Evolutionary conservation across 1,140 invertebrate species (phyloP).

Genomic region (Drosophila simulans): DNA sequence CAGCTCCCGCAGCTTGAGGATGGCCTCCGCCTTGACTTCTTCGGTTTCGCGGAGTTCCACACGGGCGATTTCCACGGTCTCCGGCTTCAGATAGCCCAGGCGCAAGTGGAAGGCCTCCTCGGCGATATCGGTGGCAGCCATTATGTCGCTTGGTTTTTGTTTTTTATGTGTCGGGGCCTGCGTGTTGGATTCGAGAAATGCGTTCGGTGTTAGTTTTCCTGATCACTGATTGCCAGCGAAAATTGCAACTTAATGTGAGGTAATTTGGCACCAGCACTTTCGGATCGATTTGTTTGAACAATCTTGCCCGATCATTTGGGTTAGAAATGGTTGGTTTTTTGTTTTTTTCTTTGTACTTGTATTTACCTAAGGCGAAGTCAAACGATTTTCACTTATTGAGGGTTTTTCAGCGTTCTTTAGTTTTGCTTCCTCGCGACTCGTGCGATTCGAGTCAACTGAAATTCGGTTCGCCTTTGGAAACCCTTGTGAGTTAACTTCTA

Average conservation of each 20-base stretch:
- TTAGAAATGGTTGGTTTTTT: conserved; percentile 12
- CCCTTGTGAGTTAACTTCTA: conserved; percentile 80
- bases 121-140: conserved; percentile 60
- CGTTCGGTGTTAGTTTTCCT: conserved; percentile 36
- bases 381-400: conserved; percentile 27
- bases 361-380: conserved; percentile 53
- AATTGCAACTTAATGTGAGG: conserved; percentile 40
- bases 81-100: conserved; percentile 75
- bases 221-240: conserved; percentile 31
- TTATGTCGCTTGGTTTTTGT: conserved; percentile 20
- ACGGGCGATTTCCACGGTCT: conserved; percentile 86
- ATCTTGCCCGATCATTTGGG: conserved; percentile 27
- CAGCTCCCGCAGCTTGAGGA: conserved; percentile 87
- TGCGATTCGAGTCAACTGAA: conserved; percentile 75
- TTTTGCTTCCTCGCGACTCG: conserved; percentile 74
- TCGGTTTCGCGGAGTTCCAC: conserved; percentile 90
- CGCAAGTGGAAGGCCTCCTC: conserved; percentile 82
- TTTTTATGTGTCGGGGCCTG: conserved; percentile 38
- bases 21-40: conserved; percentile 87
- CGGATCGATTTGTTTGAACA: conserved; percentile 32
- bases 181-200: conserved; percentile 65
- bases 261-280: conserved; percentile 28
- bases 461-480: conserved; percentile 72
- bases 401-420: conserved; percentile 45
- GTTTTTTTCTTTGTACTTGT: conserved; percentile 6